These are phyloP conservation scores for Bursaphelenchus okinawaensis DNA, from an alignment of 2,888 invertebrate species.

Conservation along the genomic window DNA sequence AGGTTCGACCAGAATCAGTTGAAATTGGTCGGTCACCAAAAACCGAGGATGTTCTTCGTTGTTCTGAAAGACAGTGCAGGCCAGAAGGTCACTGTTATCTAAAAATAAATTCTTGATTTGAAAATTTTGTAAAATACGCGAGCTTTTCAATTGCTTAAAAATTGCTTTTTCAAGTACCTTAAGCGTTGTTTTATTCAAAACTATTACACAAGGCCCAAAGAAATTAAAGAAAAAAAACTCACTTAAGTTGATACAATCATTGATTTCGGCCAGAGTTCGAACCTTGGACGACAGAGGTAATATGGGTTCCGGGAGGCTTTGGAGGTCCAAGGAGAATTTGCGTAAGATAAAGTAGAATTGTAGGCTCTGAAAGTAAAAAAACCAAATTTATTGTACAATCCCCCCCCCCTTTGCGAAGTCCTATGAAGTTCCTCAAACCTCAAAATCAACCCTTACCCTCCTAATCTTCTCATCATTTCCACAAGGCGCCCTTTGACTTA, in stretches of 20 bases:
- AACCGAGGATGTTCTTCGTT: constrained; percentile 67
- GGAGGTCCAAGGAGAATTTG: constrained; percentile 73
- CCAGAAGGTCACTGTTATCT: constrained; percentile 96
- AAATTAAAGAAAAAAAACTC: too few relatives aligned
- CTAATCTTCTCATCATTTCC: constrained; percentile 73
- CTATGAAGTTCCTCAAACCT: background rate
- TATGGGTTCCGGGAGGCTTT: constrained; percentile 76
- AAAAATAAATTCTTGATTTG: constrained; percentile 55
- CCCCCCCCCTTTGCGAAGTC: too few relatives aligned
- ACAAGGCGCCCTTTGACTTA: constrained; percentile 86
- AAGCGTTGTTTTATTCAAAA: too few relatives aligned
- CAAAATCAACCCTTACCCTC: constrained; percentile 56
- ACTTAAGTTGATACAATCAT: constrained; percentile 93
- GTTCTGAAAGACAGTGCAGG: constrained; percentile 84
- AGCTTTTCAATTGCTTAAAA: background rate
- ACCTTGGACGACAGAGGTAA: constrained; percentile 80
- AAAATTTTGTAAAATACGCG: background rate
- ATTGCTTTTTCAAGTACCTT: too few relatives aligned
- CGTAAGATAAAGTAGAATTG: constrained; percentile 80
- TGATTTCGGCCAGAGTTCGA: constrained; percentile 80
- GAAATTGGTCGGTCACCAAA: constrained; percentile 86
- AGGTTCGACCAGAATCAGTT: constrained; percentile 93
- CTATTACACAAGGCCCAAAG: too few relatives aligned
- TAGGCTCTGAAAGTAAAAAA: constrained; percentile 61
- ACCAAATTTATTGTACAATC: too few relatives aligned